Evolutionary conservation across 2,888 invertebrate genomes (phyloP).

Genomic region (Psococerastis gibbosa): DNA sequence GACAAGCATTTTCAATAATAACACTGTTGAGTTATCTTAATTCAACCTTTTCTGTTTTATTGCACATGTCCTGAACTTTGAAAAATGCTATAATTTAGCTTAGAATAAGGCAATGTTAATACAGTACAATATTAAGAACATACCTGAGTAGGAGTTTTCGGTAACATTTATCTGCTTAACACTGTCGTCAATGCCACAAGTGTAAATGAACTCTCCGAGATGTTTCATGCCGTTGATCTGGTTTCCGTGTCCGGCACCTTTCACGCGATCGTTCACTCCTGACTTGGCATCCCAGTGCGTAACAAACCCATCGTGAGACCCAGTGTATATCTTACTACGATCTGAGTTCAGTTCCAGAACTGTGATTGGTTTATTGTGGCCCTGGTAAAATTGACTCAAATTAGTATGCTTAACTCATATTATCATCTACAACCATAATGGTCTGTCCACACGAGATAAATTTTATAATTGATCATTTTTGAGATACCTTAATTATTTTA

Average conservation of each 20-base stretch:
- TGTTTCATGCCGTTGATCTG: constrained; percentile 83
- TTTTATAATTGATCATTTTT: no score
- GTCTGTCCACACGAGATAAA: no score
- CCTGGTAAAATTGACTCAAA: constrained; percentile 35
- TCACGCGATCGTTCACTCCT: constrained; percentile 68
- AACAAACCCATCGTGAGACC: constrained; percentile 83
- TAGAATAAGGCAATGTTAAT: no score
- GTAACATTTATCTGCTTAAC: constrained; percentile 43
- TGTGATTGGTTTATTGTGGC: constrained; percentile 96
- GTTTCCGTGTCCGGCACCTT: constrained; percentile 82
- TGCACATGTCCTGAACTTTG: no score
- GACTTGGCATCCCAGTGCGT: constrained; percentile 64
- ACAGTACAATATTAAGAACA: no score
- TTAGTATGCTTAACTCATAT: no score
- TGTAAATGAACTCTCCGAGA: constrained; percentile 44
- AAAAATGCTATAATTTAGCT: no score
- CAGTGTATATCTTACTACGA: constrained; percentile 63
- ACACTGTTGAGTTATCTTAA: no score
- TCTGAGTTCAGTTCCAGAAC: constrained; percentile 62
- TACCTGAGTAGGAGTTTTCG: constrained; percentile 18
- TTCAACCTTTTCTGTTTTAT: no score
- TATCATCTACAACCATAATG: no score
- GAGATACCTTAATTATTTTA: no score
- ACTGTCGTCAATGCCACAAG: constrained; percentile 89
- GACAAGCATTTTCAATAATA: no score